Evolutionary conservation across 2,113 vertebrate genomes (phyloP).

Genomic region (Mobula birostris): DNA sequence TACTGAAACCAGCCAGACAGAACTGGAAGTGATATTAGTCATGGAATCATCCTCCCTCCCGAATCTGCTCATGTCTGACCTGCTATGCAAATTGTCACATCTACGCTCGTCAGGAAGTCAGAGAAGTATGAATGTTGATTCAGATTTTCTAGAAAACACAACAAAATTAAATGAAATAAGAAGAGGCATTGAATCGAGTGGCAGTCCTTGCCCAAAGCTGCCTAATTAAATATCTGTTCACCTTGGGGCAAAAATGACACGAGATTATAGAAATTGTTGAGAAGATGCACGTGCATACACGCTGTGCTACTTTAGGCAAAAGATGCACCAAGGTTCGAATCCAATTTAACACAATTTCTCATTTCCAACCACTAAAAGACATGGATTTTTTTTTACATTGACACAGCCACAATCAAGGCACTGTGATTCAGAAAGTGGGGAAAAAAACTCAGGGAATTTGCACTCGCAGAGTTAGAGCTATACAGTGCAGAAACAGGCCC

Average conservation of each 20-base stretch:
- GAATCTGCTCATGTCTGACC: neutral
- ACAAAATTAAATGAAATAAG: neutral
- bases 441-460: too few species aligned
- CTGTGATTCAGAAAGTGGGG: too few species aligned
- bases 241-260: neutral
- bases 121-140: neutral
- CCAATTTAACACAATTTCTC: neutral
- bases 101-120: neutral
- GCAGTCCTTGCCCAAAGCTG: neutral
- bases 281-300: neutral
- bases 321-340: neutral
- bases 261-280: neutral
- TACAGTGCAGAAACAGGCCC: too few species aligned
- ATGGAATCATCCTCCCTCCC: neutral
- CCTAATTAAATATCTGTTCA: neutral
- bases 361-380: neutral
- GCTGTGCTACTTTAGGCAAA: neutral
- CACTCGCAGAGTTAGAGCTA: too few species aligned
- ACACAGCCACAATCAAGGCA: too few species aligned
- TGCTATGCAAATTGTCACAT: neutral
- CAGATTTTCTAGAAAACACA: neutral
- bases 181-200: neutral
- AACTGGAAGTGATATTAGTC: neutral
- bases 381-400: too few species aligned
- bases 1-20: neutral